phyloP scores from a whole-genome alignment of 2,888 invertebrate species.

The Ctena decussata region DNA sequence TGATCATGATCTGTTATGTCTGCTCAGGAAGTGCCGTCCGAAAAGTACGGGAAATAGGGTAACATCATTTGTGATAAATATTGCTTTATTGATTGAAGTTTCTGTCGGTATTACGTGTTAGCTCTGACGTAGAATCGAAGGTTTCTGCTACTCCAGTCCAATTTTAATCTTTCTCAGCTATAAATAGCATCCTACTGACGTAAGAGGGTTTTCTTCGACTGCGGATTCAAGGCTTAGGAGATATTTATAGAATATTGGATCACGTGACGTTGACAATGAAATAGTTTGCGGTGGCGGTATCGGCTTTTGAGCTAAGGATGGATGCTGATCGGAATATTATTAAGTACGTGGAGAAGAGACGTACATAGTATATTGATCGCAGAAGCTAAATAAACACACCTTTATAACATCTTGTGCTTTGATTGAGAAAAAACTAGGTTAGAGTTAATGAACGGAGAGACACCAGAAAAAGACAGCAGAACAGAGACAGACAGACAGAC shows the following conservation, averaged over 20 bases:
- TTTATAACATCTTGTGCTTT: too few species aligned
- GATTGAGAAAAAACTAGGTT: too few species aligned
- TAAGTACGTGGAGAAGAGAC: background rate
- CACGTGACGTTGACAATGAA: background rate
- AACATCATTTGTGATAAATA: background rate
- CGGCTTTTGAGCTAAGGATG: background rate
- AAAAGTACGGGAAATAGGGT: too few species aligned
- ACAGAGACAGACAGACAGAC: too few species aligned
- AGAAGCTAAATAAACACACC: background rate
- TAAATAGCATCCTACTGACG: constrained; percentile 61
- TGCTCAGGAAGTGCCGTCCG: too few species aligned
- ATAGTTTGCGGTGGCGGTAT: constrained; percentile 1
- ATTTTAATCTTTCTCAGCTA: constrained; percentile 29
- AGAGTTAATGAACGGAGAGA: too few species aligned
- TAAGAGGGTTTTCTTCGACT: constrained; percentile 62
- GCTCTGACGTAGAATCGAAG: constrained; percentile 43
- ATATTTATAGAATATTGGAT: constrained; percentile 56
- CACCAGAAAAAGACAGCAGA: too few species aligned
- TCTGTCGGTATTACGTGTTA: constrained; percentile 34
- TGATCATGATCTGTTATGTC: too few species aligned
- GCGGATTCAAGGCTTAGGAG: constrained; percentile 45
- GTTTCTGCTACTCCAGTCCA: constrained; percentile 49
- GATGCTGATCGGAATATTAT: background rate
- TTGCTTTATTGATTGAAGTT: background rate
- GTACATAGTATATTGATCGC: background rate